Evolutionary conservation across 2,888 invertebrate genomes (phyloP), one percentile per base, ranked within the genome.

Genomic region (Barypeithes pellucidus): DNA sequence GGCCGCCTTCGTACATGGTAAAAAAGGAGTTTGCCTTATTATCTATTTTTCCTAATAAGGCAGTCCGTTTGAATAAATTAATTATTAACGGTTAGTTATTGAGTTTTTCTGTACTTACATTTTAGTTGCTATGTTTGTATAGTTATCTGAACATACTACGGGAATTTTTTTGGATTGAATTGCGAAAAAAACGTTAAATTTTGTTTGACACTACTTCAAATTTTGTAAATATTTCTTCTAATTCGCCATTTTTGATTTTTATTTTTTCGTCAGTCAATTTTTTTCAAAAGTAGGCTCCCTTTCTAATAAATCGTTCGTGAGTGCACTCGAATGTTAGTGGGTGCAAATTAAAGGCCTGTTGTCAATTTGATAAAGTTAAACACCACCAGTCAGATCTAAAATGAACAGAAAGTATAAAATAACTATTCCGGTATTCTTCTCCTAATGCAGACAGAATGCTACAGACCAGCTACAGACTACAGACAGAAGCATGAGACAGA

Each of bases 191-290:
- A 67, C 63, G 73, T 75, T 41, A 65, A 65, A 52, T 16, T 43
- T 67, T 43, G 70, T 75, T 77, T 77, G 76, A 76, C 76, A 76
- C 73, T 57, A 74, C 77, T 77, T 76, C 75, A 76, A 76, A 76
- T 73, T 75, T 77, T 65, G 61, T 65, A 68, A 54, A 22, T 66
- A 50, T 57, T 68, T 73, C 75, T 75, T 9, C 33, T 57, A 11
- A 14, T 18, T 57, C 33, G 33, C 33, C 33, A 57, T 57, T 57
- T 57, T 33, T 14, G 11, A 29, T 29, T 50, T 47, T 16, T 24
- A 50, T 24, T 50, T 22, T 45, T 50, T 57, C 18, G 8, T 57
- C 11, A 18, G 54, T 33, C 54, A 52, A 11, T 75, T 69, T 72
- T 62, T 63, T 57, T 54, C 50, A 54, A 61, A 66, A 50, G 66